Evolutionary conservation across 1,140 invertebrate species (phyloP).

Genomic region (Phenacoccus solenopsis): DNA sequence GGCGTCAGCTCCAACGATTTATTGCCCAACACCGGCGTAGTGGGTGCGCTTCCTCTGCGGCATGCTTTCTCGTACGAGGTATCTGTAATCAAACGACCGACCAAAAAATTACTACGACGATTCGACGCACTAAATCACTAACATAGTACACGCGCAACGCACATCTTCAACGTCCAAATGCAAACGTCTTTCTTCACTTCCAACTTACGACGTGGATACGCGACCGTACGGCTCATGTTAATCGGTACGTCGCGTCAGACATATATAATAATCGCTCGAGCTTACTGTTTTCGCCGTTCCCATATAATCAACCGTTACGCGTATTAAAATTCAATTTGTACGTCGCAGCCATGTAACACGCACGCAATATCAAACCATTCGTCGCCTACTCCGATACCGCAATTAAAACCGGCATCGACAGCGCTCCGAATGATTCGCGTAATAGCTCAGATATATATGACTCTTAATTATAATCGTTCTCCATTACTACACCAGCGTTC

Average conservation of each 20-base stretch:
- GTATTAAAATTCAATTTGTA: neutral
- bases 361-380: no score
- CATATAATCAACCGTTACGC: neutral
- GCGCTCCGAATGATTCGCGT: no score
- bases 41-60: conserved; percentile 66
- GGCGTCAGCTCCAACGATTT: conserved; percentile 44
- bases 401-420: no score
- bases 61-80: conserved; percentile 83
- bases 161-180: no score
- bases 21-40: conserved; percentile 60
- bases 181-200: neutral
- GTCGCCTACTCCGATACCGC: no score
- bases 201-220: neutral
- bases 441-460: no score
- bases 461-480: no score
- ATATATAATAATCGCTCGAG: no score
- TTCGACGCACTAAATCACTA: no score
- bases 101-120: neutral
- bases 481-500: no score
- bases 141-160: no score
- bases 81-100: conserved; percentile 54
- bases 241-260: neutral
- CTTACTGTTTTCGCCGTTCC: neutral
- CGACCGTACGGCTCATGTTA: neutral
- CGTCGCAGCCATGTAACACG: neutral